These are phyloP conservation scores for Phycodurus eques DNA, from an alignment of 2,113 vertebrate genomes.

Conservation along the genomic window DNA sequence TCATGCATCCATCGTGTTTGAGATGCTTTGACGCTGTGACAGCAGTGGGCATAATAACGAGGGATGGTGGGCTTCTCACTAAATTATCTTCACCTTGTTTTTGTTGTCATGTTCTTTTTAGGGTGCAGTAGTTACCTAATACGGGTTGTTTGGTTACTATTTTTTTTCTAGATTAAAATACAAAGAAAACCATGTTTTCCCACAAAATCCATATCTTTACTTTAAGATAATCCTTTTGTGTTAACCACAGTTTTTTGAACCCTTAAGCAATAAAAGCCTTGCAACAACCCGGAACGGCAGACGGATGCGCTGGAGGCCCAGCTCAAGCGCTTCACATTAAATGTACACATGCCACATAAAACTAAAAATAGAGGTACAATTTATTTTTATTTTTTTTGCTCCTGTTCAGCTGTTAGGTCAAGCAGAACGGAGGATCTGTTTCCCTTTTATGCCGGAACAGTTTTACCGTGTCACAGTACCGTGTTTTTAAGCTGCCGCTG, in stretches of 20 bases:
- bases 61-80: background rate
- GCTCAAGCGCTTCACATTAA: background rate
- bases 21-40: conserved; percentile 35
- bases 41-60: background rate
- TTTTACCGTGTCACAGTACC: too few relatives aligned
- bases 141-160: background rate
- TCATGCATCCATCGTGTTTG: conserved; percentile 31
- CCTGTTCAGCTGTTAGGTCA: too few relatives aligned
- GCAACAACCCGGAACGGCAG: background rate
- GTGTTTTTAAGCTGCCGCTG: too few relatives aligned
- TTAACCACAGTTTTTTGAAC: background rate
- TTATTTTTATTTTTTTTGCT: too few relatives aligned
- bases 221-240: background rate
- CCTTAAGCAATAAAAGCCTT: background rate
- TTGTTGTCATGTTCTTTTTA: background rate
- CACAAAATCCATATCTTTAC: background rate
- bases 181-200: background rate
- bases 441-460: too few relatives aligned
- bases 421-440: too few relatives aligned
- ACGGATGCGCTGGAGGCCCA: background rate
- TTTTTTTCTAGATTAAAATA: background rate
- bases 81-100: background rate
- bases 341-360: too few relatives aligned
- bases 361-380: too few relatives aligned
- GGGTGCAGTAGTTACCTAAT: background rate